Evolutionary conservation across 2,797 vertebrate species (phyloP), one percentile per base, ranked within the genome.

Genomic region (Gallinago solitaria): DNA sequence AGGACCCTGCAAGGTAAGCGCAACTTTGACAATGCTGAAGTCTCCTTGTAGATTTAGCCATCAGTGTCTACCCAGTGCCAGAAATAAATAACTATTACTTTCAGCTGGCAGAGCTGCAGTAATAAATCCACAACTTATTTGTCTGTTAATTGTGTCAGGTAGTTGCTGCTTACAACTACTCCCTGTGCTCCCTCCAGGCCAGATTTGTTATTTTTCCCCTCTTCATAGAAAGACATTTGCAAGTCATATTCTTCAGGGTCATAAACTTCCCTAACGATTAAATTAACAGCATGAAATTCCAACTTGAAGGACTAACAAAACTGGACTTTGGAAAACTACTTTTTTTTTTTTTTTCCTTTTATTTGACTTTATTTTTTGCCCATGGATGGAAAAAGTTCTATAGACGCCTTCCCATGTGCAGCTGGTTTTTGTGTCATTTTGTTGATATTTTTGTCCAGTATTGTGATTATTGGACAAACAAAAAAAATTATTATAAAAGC

Each of bases 251-350:
- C 67, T 86, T 93, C 80, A 94, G 27, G n/a, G 61, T 91, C 85
- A 95, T 92, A 95, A 93, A 83, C 63, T 76, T 69, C 39, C 70
- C 67, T 79, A 88, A 69, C 21, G 9, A 82, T 76, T 90, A 92
- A 69, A 93, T 93, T 89, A 93, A 91, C n/a, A 73, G 43, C 59
- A 90, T 48, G 67, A 91, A 83, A 94, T 82, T 93, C 37, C 71
- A 77, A 51, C 35, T 48, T 45, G 35, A 35, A 65, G 25, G 16
- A 92, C 56, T 88, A 50, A 87, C 23, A 76, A 81, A 86, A 91
- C 10, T 20, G 28, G 76, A 59, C 48, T 70, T 87, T 0, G 2
- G 48, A 82, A 93, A 95, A 87, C 23, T 48, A 77, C 12, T 43
- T 43, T 43, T 43, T 43, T 18, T 43, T 16, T 41, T 41, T 41